Percentiles rank a stretch among this genome's conserved stretches.
Evolutionary conservation across 2,797 vertebrate species (phyloP).

Genomic region (Synanceia verrucosa): DNA sequence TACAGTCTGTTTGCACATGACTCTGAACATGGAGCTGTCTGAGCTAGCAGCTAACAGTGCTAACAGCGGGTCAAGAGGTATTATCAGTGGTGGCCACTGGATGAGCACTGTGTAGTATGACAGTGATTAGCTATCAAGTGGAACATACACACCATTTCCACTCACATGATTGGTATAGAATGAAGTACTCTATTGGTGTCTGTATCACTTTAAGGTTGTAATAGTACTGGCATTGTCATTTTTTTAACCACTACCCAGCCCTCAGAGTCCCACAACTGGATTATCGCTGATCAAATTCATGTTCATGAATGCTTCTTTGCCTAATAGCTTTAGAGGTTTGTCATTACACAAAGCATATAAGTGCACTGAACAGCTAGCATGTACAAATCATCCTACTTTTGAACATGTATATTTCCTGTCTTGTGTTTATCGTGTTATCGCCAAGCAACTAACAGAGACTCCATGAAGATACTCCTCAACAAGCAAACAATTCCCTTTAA

Average conservation of each 20-base stretch:
- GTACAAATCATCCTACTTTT: too few relatives aligned
- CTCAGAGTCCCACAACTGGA: not conserved
- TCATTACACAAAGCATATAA: not conserved
- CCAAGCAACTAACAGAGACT: not conserved
- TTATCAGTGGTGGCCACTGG: not conserved
- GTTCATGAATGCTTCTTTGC: not conserved
- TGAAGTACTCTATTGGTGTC: not conserved
- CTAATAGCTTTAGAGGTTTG: not conserved
- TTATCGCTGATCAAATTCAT: slow-evolving; percentile 3
- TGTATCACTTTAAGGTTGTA: not conserved
- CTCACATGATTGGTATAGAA: not conserved
- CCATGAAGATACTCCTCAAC: not conserved
- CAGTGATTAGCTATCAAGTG: not conserved
- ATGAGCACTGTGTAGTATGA: not conserved
- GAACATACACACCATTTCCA: not conserved
- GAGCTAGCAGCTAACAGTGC: not conserved
- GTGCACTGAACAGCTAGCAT: not conserved
- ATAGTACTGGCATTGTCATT: not conserved
- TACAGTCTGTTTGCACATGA: not conserved
- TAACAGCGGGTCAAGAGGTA: not conserved
- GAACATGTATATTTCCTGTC: not conserved
- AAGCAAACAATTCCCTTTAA: not conserved
- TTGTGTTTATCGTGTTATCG: not conserved
- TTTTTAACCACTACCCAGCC: not conserved
- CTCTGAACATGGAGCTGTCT: not conserved